Base-by-base conservation (phyloP, 1,140 invertebrate genomes). In the Pseudoatta argentina region DNA sequence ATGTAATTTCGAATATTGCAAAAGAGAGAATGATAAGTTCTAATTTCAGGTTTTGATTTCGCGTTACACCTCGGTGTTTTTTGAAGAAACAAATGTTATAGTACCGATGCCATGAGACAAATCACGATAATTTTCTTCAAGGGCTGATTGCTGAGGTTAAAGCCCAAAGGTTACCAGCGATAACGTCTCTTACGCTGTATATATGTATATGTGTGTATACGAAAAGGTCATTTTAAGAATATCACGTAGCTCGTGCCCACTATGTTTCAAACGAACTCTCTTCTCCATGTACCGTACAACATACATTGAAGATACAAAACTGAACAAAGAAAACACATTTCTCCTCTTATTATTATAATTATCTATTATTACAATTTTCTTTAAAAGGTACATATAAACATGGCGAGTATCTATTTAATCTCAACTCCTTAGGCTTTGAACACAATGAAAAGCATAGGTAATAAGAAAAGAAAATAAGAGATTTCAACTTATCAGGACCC, bases 131-230 rank as follows among this genome's bases (percentile, higher is more conserved):
- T 85, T 85, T 89, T 27, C 77, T 87, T 89, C 77, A 89, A 89
- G 86, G 88, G 59, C 79, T 57, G n/a, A 5, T 21, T 27, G 30
- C 78, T 72, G 78, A 89, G 88, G 87, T 81, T 88, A 30, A 30
- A 88, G 75, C 76, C 88, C 88, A 77, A 86, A 89, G 88, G 85
- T 89, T 86, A 89, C 21, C 7, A 14, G 3, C 53, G 87, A 83
- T 83, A 75, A 83, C 39, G 79, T 51, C 24, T n/a, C 24, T 72
- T 55, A 3, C n/a, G 8, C 16, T 39, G 30, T 14, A 34, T 34
- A 34, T 34, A 34, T 6, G 5, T 30, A 12, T 69, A 24, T 16
- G 66, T 51, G 66, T 69, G 21, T 24, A 6, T 39, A 83, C 55
- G 18, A 75, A 75, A 83, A 79, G 27, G 48, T 83, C 34, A 83